Evolutionary conservation across 2,113 vertebrate genomes (phyloP).

Genomic region (Stegostoma tigrinum): DNA sequence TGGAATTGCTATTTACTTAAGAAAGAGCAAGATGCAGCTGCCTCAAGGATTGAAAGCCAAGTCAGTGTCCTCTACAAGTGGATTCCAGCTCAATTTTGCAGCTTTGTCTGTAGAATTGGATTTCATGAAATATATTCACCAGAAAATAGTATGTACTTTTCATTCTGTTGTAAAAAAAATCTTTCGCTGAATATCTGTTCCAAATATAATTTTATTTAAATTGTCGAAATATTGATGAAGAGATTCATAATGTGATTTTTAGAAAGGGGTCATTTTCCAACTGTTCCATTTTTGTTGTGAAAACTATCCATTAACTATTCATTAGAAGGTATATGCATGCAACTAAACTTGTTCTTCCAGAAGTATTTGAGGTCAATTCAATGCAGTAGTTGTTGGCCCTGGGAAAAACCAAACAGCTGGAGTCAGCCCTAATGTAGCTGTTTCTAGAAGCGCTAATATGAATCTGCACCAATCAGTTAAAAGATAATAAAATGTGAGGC

Average conservation of each 20-base stretch:
- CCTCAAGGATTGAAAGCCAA: neutral
- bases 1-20: conserved; percentile 54
- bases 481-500: too few relatives aligned
- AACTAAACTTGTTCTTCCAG: neutral
- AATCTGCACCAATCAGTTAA: neutral
- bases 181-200: neutral
- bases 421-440: neutral
- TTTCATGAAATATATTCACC: conserved; percentile 67
- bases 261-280: neutral
- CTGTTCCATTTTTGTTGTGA: neutral
- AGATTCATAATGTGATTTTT: neutral
- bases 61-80: conserved; percentile 57
- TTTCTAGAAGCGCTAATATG: neutral
- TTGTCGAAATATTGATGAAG: neutral
- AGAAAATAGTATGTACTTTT: conserved; percentile 56
- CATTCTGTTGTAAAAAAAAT: neutral
- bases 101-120: conserved; percentile 59
- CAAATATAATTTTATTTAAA: neutral
- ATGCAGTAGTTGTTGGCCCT: neutral
- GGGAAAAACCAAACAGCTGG: neutral
- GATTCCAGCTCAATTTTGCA: conserved; percentile 65
- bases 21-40: conserved; percentile 43
- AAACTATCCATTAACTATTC: neutral
- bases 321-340: neutral
- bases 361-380: neutral